Base-by-base conservation (phyloP, 2,113 vertebrate genomes). In the Piprites chloris region DNA sequence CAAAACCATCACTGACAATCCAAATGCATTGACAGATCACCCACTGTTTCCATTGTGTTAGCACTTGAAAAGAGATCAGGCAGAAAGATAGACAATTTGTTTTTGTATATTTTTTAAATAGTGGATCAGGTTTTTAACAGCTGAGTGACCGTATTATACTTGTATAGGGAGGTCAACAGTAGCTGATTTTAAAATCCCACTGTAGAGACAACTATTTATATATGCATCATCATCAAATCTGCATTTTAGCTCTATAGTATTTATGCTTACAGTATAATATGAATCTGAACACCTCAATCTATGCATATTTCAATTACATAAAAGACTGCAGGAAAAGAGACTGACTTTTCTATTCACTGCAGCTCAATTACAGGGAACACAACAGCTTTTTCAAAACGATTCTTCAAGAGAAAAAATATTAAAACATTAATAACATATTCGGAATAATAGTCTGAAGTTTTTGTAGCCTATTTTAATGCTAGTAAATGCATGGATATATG, bases 21-120 rank as follows among this genome's bases (percentile, higher is more conserved):
- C 97, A 98, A 98, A 98, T 97, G 97, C 97, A 98, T 16, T 98
- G 98, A 98, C 98, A 98, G 98, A 98, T 98, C 97, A 98, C 98
- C 98, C 98, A 98, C 97, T 98, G 98, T 97, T 98, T 96, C 97
- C 96, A 98, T 97, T 98, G 97, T 98, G 98, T 98, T 97, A 97
- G 95, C 96, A 98, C 98, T 97, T 98, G 96, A 98, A 97, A 98
- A 98, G 97, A 98, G 97, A 98, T 98, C 97, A 98, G 97, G 97
- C 98, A 98, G 98, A 98, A 98, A 98, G 97, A 98, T 55, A 98
- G 97, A 98, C 96, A 98, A 98, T 98, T 98, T 98, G 98, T 97
- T 98, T 98, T 97, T 97, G 96, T 98, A 98, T 98, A 95, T 97
- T 97, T 97, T 98, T 97, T 96, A 98, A 98, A 98, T 97, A 98